Percentiles rank a stretch among this genome's conserved stretches.
Conservation (phyloP, 2,888 invertebrate genomes). For the Shargacucullia verbasci region DNA sequence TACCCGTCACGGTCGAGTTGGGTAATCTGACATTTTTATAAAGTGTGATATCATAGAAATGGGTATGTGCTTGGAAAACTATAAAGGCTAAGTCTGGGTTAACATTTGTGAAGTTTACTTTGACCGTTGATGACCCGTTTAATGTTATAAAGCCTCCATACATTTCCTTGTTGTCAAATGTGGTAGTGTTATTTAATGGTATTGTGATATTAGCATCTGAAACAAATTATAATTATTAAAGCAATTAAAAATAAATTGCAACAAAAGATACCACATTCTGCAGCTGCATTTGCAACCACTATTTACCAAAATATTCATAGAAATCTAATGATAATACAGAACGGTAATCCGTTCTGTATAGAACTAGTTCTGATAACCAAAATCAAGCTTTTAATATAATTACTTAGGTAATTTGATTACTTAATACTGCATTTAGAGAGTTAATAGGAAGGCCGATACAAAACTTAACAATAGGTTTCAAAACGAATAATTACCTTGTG, state of each 20-base stretch:
- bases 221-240: conserved; percentile 65
- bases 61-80: conserved; percentile 91
- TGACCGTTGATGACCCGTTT: conserved; percentile 65
- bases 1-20: conserved; percentile 85
- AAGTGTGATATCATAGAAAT: conserved; percentile 87
- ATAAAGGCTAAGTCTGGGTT: conserved; percentile 86
- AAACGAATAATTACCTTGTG: conserved; percentile 45
- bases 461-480: no score
- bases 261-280: no score
- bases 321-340: no score
- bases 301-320: no score
- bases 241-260: no score
- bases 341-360: no score
- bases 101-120: conserved; percentile 80
- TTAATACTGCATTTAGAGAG: no score
- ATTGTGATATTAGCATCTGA: conserved; percentile 72
- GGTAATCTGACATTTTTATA: conserved; percentile 73
- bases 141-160: conserved; percentile 69
- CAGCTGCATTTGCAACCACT: no score
- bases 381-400: no score
- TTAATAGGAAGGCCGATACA: no score
- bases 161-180: conserved; percentile 68
- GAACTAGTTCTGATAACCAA: no score
- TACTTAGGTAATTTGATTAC: no score
- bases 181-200: conserved; percentile 69